Evolutionary conservation across 1,140 invertebrate genomes (phyloP).

Genomic region (Neuroterus valhalla): DNA sequence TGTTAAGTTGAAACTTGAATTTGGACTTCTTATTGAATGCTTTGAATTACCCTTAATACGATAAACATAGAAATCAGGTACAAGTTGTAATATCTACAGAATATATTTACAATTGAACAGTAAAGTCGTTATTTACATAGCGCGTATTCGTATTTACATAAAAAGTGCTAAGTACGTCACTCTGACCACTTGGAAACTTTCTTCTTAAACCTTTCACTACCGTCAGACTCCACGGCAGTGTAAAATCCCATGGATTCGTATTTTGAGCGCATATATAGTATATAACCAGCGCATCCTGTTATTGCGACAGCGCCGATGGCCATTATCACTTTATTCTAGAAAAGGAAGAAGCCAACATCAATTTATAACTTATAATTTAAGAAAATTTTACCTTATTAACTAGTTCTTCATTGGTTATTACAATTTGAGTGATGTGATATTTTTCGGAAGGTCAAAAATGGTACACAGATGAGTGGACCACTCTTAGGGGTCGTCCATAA

Average conservation of each 20-base stretch:
- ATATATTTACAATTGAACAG: neutral
- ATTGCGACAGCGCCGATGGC: conserved; percentile 82
- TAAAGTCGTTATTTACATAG: neutral
- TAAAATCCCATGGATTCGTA: conserved; percentile 87
- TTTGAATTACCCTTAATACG: neutral
- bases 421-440: no score
- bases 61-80: neutral
- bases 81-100: neutral
- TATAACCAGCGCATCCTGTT: conserved; percentile 79
- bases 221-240: conserved; percentile 83
- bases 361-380: neutral
- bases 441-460: no score
- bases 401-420: no score
- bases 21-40: neutral
- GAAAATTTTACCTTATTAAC: neutral
- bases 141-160: neutral
- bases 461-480: no score
- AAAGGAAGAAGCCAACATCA: conserved; percentile 56
- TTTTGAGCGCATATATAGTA: conserved; percentile 86
- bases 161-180: conserved; percentile 2
- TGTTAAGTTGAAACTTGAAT: neutral
- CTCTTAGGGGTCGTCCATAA: no score
- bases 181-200: conserved; percentile 86
- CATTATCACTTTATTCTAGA: conserved; percentile 89
- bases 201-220: conserved; percentile 82